Evolutionary conservation across 2,888 invertebrate genomes (phyloP), one percentile per base, ranked within the genome.

Genomic region (Eupithecia subumbrata): DNA sequence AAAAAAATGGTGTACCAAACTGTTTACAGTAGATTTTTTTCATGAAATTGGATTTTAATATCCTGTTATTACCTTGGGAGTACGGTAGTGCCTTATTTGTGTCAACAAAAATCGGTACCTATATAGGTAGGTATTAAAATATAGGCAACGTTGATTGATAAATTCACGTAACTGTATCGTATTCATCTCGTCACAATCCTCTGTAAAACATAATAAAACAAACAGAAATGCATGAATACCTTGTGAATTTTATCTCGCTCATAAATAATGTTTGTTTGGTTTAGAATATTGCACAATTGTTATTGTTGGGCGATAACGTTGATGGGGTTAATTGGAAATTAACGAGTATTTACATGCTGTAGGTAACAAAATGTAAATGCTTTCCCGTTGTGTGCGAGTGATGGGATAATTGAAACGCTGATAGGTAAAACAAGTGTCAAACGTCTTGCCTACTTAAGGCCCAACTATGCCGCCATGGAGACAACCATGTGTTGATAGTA

Each of bases 271-370:
- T 48, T 70, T 78, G 76, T 78, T 78, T 72, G 76, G 74, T 74
- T 76, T 76, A 75, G 75, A 78, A 78, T 78, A 78, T 78, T 76
- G 69, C 72, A 60, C 67, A 72, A 56, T 78, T 70, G 72, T 72
- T 76, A 67, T 72, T 74, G 74, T 76, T 75, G n/a, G 30, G 64
- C 72, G 72, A 56, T 77, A 75, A 67, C 63, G 56, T 48, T 72
- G 75, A 72, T 76, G 69, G 60, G 67, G 66, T 72, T 73, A 77
- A 74, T 72, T 72, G 56, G 45, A 67, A 73, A 70, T 43, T 30
- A 34, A 67, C 66, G 22, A 67, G 66, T 40, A 37, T 67, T 34
- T 67, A 67, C 40, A 25, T 43, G 18, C 22, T 25, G 9, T 48
- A 48, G 8, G n/a, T 56, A 22, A 11, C 52, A 56, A 22, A 22